phyloP scores from a whole-genome alignment of 2,113 vertebrate genomes.

The Ramphastos sulfuratus region DNA sequence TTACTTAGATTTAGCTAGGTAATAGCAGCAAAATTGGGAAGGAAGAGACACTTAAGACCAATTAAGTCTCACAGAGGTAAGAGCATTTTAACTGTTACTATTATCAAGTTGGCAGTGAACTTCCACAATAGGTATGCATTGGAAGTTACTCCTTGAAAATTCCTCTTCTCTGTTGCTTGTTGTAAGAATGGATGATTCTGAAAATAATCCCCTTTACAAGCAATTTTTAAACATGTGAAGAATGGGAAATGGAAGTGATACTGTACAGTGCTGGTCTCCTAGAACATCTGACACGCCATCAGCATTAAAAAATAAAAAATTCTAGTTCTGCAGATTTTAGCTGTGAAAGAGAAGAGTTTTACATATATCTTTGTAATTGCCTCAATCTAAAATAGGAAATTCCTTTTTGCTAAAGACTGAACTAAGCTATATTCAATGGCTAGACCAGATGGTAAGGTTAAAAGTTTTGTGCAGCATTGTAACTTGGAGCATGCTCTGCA shows the following conservation, averaged over 20 bases:
- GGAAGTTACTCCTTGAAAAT: neutral
- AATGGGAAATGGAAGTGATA: neutral
- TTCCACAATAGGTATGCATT: neutral
- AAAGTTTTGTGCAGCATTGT: conserved; percentile 30
- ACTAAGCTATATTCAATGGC: neutral
- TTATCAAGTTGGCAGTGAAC: neutral
- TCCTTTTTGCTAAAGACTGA: neutral
- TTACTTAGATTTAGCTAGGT: neutral
- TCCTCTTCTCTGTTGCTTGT: neutral
- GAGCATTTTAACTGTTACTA: neutral
- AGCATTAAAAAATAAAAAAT: neutral
- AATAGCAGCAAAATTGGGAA: neutral
- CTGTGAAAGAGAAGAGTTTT: neutral
- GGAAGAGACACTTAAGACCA: neutral
- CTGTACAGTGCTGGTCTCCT: neutral
- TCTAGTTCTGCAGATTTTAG: neutral
- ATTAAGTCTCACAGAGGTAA: neutral
- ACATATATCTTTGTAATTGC: neutral
- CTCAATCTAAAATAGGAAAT: conserved; percentile 13
- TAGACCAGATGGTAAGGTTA: conserved; percentile 51
- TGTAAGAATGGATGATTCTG: neutral
- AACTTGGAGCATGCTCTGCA: neutral
- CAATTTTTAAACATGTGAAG: neutral
- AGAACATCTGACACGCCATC: neutral
- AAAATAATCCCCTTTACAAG: neutral